Evolutionary conservation across 2,888 invertebrate genomes (phyloP).

Genomic region (Scaptomyza reducta): DNA sequence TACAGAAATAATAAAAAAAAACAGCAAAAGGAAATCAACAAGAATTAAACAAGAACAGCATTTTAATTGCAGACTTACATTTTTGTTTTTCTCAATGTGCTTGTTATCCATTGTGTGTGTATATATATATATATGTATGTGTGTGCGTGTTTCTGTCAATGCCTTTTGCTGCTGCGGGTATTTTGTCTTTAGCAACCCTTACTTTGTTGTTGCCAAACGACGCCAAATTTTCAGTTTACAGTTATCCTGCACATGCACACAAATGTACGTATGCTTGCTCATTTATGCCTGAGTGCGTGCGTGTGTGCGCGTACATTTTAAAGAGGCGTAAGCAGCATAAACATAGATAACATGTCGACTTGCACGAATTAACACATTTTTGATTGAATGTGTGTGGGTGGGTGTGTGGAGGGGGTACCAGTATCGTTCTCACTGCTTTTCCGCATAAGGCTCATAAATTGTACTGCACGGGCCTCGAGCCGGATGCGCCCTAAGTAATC

Average conservation of each 20-base stretch:
- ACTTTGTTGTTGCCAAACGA: slow-evolving; percentile 21
- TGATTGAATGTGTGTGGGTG: not conserved
- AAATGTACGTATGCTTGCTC: not conserved
- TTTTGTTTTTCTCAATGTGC: slow-evolving; percentile 34
- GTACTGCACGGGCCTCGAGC: not conserved
- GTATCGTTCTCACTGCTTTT: slow-evolving; percentile 8
- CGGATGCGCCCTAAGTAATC: slow-evolving; percentile 1
- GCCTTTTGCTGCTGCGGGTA: slow-evolving; percentile 20
- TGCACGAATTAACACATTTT: not conserved
- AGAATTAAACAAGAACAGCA: slow-evolving; percentile 19
- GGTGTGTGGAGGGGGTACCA: slow-evolving; percentile 2
- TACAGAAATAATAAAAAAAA: slow-evolving; percentile 16
- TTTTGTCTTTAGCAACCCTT: slow-evolving; percentile 39
- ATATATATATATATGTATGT: slow-evolving; percentile 18
- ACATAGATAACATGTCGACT: slow-evolving; percentile 24
- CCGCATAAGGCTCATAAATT: not conserved
- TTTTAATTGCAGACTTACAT: slow-evolving; percentile 21
- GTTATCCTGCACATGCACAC: slow-evolving; percentile 22
- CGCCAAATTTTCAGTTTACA: slow-evolving; percentile 29
- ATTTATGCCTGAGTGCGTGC: not conserved
- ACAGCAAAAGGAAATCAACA: slow-evolving; percentile 5
- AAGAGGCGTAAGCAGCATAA: slow-evolving; percentile 20
- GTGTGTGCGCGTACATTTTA: not conserved
- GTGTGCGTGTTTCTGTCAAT: slow-evolving; percentile 29
- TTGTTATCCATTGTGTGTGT: slow-evolving; percentile 50